These are phyloP conservation scores for Bombus consobrinus DNA, from an alignment of 1,140 invertebrate genomes.

Conservation along the genomic window DNA sequence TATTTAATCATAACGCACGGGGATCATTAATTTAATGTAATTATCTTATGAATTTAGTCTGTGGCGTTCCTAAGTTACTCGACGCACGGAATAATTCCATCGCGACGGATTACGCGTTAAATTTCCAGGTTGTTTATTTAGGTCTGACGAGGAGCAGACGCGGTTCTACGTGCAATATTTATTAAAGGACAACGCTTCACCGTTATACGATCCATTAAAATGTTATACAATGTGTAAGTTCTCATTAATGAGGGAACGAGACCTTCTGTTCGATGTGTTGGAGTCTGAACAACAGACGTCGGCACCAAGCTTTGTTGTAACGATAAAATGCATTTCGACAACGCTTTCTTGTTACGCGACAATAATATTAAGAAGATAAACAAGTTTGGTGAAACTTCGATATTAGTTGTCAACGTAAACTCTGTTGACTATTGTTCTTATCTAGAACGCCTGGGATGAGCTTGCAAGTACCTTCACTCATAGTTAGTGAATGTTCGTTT, in stretches of 20 bases:
- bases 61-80: conserved; percentile 5
- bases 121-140: conserved; percentile 20
- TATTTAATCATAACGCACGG: conserved; percentile 35
- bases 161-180: conserved; percentile 15
- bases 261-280: neutral
- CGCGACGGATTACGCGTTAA: conserved; percentile 23
- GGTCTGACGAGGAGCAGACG: conserved; percentile 4
- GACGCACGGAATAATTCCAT: conserved; percentile 14
- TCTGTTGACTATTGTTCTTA: too few relatives aligned
- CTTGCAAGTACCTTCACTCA: too few relatives aligned
- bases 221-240: conserved; percentile 17
- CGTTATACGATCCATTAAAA: conserved; percentile 25
- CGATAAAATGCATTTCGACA: conserved; percentile 3
- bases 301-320: neutral
- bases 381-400: too few relatives aligned
- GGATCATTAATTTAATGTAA: conserved; percentile 30
- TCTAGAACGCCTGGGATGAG: too few relatives aligned
- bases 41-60: conserved; percentile 30
- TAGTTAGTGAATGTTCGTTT: too few relatives aligned
- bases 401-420: too few relatives aligned
- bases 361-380: too few relatives aligned
- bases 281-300: neutral
- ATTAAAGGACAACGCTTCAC: conserved; percentile 9
- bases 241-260: conserved; percentile 3
- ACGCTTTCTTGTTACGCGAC: neutral